Base-by-base conservation (phyloP, 2,888 invertebrate genomes). In the Metalampra italica region DNA sequence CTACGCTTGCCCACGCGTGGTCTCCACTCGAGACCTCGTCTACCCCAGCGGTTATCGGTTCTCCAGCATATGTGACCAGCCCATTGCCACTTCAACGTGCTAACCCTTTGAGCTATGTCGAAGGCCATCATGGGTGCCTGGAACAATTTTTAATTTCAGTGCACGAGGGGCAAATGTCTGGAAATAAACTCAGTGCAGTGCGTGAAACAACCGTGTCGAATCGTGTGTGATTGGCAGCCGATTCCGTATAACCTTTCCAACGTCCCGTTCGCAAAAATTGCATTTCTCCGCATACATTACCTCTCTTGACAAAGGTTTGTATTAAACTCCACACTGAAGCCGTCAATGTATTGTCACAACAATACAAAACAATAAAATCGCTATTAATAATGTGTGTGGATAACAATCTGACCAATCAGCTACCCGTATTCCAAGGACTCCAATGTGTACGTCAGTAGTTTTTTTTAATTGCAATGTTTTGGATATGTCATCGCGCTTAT, bases 381-480 rank as follows among this genome's bases (percentile, higher is more conserved):
- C 3, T 9, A 30, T n/a, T 12, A n/a, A 44, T 34, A n/a, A 38
- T 30, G 38, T 39, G 38, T 9, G 39, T 14, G 45, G 13, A 39
- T 9, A 12, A 1, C 11, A 36, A 22, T 36, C 46, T 30, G 44
- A 49, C 69, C 72, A 71, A 68, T 71, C 53, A 47, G 41, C 46
- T 43, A 41, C 47, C 49, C 50, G 39, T 39, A 36, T 55, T 56
- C 56, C 68, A 68, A 69, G 71, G 70, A 56, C 66, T 47, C 53
- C 41, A 15, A 45, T 46, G 51, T 45, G 52, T 40, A 46, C 13
- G 9, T 14, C 46, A 56, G 34, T 41, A 34, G 29, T 14, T 38
- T 46, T 22, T 15, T 44, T 1, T 11, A 47, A 54, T 55, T 53
- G 57, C 51, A 49, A 55, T 64, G 65, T 65, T 69, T 62, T 62